These are phyloP conservation scores for Mesoclemmys tuberculata DNA, from an alignment of 2,113 vertebrate genomes.

Conservation along the genomic window DNA sequence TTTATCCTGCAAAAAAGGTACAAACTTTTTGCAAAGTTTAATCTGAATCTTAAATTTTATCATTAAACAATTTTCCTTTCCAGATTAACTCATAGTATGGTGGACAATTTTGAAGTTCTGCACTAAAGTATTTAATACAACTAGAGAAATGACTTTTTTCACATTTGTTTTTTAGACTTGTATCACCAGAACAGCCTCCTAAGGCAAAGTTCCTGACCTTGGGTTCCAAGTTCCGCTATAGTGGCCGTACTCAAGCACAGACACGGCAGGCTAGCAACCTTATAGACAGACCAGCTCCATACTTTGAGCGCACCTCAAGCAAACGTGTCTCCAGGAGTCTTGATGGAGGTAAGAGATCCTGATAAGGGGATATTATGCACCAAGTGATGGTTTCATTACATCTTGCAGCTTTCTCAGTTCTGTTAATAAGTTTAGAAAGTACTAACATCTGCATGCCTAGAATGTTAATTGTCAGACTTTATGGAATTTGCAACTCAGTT, in stretches of 20 bases:
- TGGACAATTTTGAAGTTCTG: not conserved
- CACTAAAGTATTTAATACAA: not conserved
- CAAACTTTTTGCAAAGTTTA: not conserved
- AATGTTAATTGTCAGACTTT: not conserved
- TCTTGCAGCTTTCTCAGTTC: not conserved
- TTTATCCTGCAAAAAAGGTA: too few species aligned
- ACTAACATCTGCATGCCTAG: fast-evolving
- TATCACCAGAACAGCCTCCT: slow-evolving; percentile 86
- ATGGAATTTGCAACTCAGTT: not conserved
- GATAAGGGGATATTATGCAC: not conserved
- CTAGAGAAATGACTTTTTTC: not conserved
- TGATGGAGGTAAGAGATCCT: slow-evolving; percentile 81
- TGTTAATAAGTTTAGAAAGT: fast-evolving
- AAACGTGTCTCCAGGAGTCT: slow-evolving; percentile 87
- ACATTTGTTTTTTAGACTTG: slow-evolving; percentile 71
- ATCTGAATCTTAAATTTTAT: not conserved
- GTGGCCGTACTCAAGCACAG: slow-evolving; percentile 89
- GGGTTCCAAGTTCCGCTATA: slow-evolving; percentile 92
- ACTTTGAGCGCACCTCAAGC: slow-evolving; percentile 86
- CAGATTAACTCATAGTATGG: not conserved
- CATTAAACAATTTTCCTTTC: not conserved
- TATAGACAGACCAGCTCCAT: slow-evolving; percentile 86
- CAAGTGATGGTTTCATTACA: fast-evolving
- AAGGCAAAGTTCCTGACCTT: slow-evolving; percentile 88
- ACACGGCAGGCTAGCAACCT: slow-evolving; percentile 87